Conservation (phyloP, 1,140 invertebrate genomes). For the Meteorus sp. region DNA sequence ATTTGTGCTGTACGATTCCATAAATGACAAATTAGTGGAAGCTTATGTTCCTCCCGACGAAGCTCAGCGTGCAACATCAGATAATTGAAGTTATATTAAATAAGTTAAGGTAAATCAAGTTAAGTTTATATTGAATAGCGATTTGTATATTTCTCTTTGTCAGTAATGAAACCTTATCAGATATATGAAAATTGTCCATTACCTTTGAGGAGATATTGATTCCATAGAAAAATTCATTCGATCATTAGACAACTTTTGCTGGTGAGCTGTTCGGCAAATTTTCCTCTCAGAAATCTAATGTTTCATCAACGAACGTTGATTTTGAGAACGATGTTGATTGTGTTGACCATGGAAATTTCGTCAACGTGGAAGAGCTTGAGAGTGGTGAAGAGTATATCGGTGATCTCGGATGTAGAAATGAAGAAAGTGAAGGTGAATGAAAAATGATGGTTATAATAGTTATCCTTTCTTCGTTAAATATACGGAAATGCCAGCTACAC, state of each 20-base stretch:
- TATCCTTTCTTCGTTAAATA: neutral
- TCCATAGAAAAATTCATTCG: neutral
- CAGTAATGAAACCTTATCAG: neutral
- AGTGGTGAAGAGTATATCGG: neutral
- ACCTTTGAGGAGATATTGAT: neutral
- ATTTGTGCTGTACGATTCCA: neutral
- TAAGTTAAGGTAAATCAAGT: neutral
- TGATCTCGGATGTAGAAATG: conserved; percentile 1
- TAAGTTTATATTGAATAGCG: neutral
- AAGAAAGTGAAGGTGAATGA: neutral
- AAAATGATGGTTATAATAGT: neutral
- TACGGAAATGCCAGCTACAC: neutral
- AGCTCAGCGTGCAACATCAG: neutral
- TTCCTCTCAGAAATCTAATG: neutral
- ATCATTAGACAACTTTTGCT: neutral
- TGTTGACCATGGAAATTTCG: neutral
- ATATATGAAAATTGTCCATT: neutral
- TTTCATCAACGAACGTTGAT: conserved; percentile 5
- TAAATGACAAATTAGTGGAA: neutral
- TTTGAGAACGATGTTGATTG: neutral
- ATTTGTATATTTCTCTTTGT: conserved; percentile 1
- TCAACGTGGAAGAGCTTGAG: neutral
- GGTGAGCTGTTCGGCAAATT: neutral
- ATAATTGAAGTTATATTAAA: neutral
- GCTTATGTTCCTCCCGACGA: neutral